Evolutionary conservation across 2,888 invertebrate genomes (phyloP).

Genomic region (Scrobipalpa costella): DNA sequence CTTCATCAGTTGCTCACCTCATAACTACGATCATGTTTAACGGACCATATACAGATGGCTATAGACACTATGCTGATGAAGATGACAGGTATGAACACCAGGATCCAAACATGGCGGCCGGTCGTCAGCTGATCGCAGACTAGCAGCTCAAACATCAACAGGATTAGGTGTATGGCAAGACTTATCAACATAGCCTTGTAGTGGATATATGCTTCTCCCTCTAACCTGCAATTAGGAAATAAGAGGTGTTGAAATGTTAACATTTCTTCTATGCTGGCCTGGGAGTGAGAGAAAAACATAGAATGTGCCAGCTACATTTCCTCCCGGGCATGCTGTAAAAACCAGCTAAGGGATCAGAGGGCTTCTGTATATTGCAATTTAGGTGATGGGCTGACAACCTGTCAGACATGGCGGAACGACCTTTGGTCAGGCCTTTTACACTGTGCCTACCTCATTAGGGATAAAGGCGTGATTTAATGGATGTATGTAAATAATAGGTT

Average conservation of each 20-base stretch:
- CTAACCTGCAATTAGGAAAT: slow-evolving; percentile 83
- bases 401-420: too few species aligned
- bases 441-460: too few species aligned
- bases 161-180: slow-evolving; percentile 94
- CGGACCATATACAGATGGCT: slow-evolving; percentile 98
- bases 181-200: slow-evolving; percentile 99
- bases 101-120: slow-evolving; percentile 91
- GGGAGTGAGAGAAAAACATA: too few species aligned
- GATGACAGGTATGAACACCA: slow-evolving; percentile 97
- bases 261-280: too few species aligned
- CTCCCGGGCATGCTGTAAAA: too few species aligned
- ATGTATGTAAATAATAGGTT: too few species aligned
- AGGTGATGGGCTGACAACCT: too few species aligned
- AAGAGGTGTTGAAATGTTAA: neutral
- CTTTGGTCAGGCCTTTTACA: too few species aligned
- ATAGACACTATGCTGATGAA: slow-evolving; percentile 98
- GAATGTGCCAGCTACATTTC: too few species aligned
- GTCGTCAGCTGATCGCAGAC: slow-evolving; percentile 97
- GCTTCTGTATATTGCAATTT: too few species aligned
- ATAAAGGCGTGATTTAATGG: too few species aligned
- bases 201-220: slow-evolving; percentile 97
- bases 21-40: slow-evolving; percentile 98
- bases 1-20: slow-evolving; percentile 84
- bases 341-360: too few species aligned
- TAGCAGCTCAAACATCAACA: slow-evolving; percentile 97